Evolutionary conservation across 2,797 vertebrate species (phyloP).

Genomic region (Loriculus beryllinus): DNA sequence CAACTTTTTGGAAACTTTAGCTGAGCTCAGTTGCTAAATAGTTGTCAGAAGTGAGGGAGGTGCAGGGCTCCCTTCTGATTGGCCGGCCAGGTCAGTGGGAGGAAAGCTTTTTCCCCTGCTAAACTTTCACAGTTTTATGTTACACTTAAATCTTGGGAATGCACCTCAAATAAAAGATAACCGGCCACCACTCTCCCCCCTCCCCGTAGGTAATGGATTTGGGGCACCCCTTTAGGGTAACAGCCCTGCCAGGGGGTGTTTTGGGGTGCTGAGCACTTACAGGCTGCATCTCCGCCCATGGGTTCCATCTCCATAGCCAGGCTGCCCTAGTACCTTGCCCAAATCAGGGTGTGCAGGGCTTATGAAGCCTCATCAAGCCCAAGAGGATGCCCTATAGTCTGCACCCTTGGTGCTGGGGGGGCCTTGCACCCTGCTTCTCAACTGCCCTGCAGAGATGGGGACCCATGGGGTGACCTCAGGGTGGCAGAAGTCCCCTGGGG

Average conservation of each 20-base stretch:
- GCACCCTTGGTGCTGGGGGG: fast-evolving
- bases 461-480: fast-evolving
- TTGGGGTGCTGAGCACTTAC: not conserved
- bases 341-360: fast-evolving
- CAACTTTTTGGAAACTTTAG: constrained; percentile 89
- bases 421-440: not conserved
- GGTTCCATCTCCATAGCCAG: fast-evolving
- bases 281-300: not conserved
- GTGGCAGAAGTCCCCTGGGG: not conserved
- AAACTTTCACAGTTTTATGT: constrained; percentile 79
- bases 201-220: not conserved
- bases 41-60: constrained; percentile 86
- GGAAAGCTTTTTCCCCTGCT: constrained; percentile 75
- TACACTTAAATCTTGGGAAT: constrained; percentile 73
- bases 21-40: constrained; percentile 93
- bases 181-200: not conserved
- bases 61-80: constrained; percentile 77
- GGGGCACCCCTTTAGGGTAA: not conserved
- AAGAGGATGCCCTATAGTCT: fast-evolving
- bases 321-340: fast-evolving
- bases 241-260: not conserved
- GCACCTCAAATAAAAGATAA: constrained; percentile 57
- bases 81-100: constrained; percentile 80
- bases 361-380: not conserved
- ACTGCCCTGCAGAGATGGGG: no score